These are phyloP conservation scores for Enteromius fasciolatus DNA, from an alignment of 2,797 vertebrate species.

Conservation along the genomic window DNA sequence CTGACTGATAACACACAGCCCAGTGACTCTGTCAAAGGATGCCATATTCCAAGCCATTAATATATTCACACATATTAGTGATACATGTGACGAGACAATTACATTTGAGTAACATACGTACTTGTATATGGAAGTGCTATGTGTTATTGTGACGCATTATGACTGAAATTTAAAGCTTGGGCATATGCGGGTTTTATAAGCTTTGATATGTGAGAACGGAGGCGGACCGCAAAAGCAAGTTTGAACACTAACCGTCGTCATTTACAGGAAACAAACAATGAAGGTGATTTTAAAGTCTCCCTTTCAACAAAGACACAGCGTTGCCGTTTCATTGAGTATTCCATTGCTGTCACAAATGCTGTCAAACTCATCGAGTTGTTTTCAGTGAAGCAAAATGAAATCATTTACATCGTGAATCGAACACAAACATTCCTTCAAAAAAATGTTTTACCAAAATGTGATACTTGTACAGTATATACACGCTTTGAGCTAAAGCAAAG, in stretches of 20 bases:
- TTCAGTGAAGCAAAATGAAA: constrained; percentile 66
- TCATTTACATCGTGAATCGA: constrained; percentile 62
- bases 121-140: constrained; percentile 25
- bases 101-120: constrained; percentile 40
- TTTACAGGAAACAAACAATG: constrained; percentile 47
- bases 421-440: constrained; percentile 68
- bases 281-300: constrained; percentile 35
- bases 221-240: constrained; percentile 42
- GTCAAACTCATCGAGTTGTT: constrained; percentile 60
- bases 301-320: constrained; percentile 43
- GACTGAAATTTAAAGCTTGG: constrained; percentile 45
- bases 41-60: constrained; percentile 13
- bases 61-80: constrained; percentile 42
- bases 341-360: constrained; percentile 30
- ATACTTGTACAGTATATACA: constrained; percentile 82
- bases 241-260: constrained; percentile 36
- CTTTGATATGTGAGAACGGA: constrained; percentile 33
- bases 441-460: constrained; percentile 74
- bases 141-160: constrained; percentile 16
- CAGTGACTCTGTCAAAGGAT: constrained; percentile 16
- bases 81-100: constrained; percentile 42
- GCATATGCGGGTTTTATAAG: constrained; percentile 47
- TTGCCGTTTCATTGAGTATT: constrained; percentile 46
- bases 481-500: constrained; percentile 70
- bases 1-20: constrained; percentile 6